Percentiles rank a stretch among this genome's conserved stretches.
Evolutionary conservation across 2,113 vertebrate genomes (phyloP).

Genomic region (Otis tarda): DNA sequence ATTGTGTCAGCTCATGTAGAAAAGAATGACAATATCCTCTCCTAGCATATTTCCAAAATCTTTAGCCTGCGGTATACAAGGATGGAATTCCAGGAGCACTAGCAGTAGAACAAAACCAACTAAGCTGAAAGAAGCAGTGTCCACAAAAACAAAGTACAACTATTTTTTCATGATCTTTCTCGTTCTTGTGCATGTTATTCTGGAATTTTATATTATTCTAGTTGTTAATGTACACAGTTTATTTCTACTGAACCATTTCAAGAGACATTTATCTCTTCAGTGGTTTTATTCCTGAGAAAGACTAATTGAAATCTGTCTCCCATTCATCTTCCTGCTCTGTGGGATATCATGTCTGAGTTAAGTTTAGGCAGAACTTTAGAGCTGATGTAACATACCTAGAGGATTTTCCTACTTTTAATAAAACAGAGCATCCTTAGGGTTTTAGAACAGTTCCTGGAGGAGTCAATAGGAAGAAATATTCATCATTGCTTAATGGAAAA

Average conservation of each 20-base stretch:
- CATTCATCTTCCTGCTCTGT: not conserved
- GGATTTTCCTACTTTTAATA: conserved; percentile 34
- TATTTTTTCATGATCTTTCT: not conserved
- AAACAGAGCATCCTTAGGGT: not conserved
- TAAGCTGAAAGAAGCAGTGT: not conserved
- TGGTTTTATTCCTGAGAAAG: not conserved
- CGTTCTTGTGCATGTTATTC: not conserved
- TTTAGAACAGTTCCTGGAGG: not conserved
- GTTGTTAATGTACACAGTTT: not conserved
- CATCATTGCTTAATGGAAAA: conserved; percentile 34
- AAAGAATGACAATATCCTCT: not conserved
- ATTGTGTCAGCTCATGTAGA: not conserved
- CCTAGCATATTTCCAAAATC: not conserved
- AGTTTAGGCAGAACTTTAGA: not conserved
- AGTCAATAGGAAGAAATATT: conserved; percentile 11
- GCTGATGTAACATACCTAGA: not conserved
- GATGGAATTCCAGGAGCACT: not conserved
- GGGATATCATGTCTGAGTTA: not conserved
- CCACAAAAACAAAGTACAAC: not conserved
- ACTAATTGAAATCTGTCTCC: not conserved
- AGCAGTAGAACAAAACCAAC: not conserved
- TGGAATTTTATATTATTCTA: not conserved
- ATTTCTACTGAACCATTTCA: not conserved
- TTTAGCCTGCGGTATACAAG: not conserved
- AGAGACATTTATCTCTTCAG: not conserved